A percentile compares a stretch with the other conserved stretches of the same genome.
Conservation (phyloP, 2,797 vertebrate species). For the Trematomus bernacchii region DNA sequence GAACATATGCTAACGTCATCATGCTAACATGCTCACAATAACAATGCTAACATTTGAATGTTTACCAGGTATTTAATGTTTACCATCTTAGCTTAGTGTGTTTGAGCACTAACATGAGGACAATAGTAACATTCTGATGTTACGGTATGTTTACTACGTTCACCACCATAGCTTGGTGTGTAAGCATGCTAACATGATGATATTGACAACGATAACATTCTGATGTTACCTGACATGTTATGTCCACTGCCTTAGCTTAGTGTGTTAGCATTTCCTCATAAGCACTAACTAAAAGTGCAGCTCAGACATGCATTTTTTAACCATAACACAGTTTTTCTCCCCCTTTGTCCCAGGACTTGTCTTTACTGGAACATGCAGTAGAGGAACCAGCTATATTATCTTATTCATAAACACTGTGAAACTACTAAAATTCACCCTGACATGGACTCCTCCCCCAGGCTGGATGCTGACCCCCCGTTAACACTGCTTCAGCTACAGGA, state of each 20-base stretch:
- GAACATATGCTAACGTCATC: no score
- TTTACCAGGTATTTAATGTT: no score
- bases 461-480: conserved; percentile 78
- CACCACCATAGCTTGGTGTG: not conserved
- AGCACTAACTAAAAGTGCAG: not conserved
- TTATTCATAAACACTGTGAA: not conserved
- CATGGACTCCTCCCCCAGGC: conserved; percentile 87
- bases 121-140: no score
- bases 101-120: no score
- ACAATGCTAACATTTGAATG: no score
- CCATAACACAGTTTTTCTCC: not conserved
- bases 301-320: not conserved
- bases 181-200: no score
- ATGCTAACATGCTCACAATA: no score
- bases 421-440: conserved; percentile 42
- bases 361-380: conserved; percentile 55
- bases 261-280: not conserved
- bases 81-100: not conserved
- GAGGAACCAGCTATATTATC: conserved; percentile 26
- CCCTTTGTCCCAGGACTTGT: conserved; percentile 37
- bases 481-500: conserved; percentile 87
- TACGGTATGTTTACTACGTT: no score
- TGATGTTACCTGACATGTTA: no score
- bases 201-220: no score
- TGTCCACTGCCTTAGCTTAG: no score